phyloP scores from a whole-genome alignment of 2,888 invertebrate genomes.

The Drosophila falleni region DNA sequence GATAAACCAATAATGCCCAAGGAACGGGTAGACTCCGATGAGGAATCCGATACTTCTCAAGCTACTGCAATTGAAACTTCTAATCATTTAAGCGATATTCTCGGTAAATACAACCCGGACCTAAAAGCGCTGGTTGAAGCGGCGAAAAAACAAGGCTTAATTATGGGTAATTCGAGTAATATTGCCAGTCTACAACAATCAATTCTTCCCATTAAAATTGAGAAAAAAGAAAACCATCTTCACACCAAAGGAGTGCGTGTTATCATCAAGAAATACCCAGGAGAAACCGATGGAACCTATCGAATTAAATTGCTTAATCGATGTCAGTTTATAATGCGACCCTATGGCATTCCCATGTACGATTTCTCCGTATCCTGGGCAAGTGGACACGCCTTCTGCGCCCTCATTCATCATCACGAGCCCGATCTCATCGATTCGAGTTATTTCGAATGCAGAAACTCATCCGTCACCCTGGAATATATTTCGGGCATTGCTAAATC shows the following conservation, averaged over 20 bases:
- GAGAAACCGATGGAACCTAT: constrained; percentile 47
- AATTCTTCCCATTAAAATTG: not conserved
- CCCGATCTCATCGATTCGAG: constrained; percentile 42
- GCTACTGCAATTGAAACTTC: not conserved
- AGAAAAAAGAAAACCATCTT: too few relatives aligned
- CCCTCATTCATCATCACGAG: constrained; percentile 50
- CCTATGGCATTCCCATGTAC: constrained; percentile 61
- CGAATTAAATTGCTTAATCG: constrained; percentile 25
- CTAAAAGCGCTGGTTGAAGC: not conserved
- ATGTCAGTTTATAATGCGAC: constrained; percentile 37
- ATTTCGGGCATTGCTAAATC: constrained; percentile 15
- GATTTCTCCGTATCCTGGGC: constrained; percentile 60
- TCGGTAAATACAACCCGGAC: not conserved
- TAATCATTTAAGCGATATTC: too few relatives aligned
- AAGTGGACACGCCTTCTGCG: constrained; percentile 62
- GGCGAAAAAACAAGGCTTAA: not conserved
- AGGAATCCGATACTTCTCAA: not conserved
- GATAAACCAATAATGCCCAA: not conserved
- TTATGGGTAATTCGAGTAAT: not conserved
- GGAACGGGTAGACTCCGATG: not conserved
- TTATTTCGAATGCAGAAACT: constrained; percentile 11
- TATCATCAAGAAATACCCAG: not conserved
- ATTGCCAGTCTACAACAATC: not conserved
- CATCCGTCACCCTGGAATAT: constrained; percentile 34
- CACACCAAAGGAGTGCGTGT: not conserved